Evolutionary conservation across 2,113 vertebrate genomes (phyloP).

Genomic region (Procapra przewalskii): DNA sequence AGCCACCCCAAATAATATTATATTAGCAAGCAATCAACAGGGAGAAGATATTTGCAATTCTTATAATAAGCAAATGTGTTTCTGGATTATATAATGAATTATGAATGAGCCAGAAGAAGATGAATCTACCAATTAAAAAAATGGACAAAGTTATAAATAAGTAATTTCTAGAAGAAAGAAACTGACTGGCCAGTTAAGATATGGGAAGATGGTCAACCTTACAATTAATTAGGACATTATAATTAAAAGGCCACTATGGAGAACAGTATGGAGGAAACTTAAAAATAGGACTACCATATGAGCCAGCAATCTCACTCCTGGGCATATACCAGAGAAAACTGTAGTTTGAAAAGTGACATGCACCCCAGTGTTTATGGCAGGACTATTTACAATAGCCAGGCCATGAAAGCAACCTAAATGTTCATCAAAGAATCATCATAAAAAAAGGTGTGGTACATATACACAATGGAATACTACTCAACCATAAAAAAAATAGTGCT

Average conservation of each 20-base stretch:
- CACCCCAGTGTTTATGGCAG: background rate
- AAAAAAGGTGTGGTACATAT: background rate
- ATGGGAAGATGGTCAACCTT: background rate
- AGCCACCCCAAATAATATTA: background rate
- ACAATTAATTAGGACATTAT: background rate
- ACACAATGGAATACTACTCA: background rate
- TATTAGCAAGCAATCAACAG: background rate
- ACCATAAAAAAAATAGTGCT: background rate
- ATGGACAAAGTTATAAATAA: background rate
- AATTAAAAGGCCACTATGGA: background rate
- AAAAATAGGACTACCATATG: background rate
- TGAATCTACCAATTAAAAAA: background rate
- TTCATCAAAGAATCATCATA: background rate
- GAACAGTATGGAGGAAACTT: background rate
- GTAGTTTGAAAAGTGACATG: background rate
- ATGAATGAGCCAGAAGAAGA: background rate
- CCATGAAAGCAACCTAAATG: background rate
- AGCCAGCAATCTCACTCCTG: background rate
- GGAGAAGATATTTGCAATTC: background rate
- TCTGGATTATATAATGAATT: background rate
- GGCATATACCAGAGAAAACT: background rate
- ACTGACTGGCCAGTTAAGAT: background rate
- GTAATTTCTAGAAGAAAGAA: background rate
- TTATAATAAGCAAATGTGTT: conserved; percentile 18
- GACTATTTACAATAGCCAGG: background rate